Evolutionary conservation across 2,113 vertebrate species (phyloP), one percentile per base, ranked within the genome.

Genomic region (Anarhynchus alexandrinus): DNA sequence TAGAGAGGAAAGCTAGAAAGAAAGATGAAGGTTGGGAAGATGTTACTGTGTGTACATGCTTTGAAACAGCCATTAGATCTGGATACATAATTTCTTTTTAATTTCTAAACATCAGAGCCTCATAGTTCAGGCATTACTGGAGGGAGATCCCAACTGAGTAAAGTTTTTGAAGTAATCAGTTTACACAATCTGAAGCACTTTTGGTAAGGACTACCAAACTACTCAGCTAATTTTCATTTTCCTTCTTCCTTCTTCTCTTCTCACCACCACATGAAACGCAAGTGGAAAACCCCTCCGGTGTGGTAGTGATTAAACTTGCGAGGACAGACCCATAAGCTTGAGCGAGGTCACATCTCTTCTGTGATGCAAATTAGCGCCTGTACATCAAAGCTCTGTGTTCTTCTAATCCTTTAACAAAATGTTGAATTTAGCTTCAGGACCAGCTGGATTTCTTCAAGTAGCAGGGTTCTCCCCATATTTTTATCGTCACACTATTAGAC

Each of bases 311-410:
- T 95, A 81, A 96, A 94, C 32, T 59, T 51, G 22, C 1, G 9
- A 89, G 73, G 65, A 87, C 67, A 88, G 83, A 84, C 14, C 19
- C 5, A 1, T 87, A 86, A 94, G 72, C 76, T 52, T 77, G 61
- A 76, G 59, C 21, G 13, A 96, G 86, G 82, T 94, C 84, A 59
- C 52, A 26, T 73, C 52, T 85, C 52, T 88, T 88, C 86, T 88
- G 72, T 91, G 76, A 92, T 96, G 93, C 88, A 94, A 88, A 96
- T 91, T 82, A 93, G 43, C 2, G 11, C 51, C 83, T 94, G 26
- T 65, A 84, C 65, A 92, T 96, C 88, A 97, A 96, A 97, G 88
- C 34, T 61, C 43, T 32, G 3, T 43, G n/a, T 47, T 91, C 58
- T 73, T 91, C 72, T 90, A 83, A 96, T 96, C 51, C 43, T 90